phyloP scores from a whole-genome alignment of 2,113 vertebrate genomes.

The Formicarius rufipectus region DNA sequence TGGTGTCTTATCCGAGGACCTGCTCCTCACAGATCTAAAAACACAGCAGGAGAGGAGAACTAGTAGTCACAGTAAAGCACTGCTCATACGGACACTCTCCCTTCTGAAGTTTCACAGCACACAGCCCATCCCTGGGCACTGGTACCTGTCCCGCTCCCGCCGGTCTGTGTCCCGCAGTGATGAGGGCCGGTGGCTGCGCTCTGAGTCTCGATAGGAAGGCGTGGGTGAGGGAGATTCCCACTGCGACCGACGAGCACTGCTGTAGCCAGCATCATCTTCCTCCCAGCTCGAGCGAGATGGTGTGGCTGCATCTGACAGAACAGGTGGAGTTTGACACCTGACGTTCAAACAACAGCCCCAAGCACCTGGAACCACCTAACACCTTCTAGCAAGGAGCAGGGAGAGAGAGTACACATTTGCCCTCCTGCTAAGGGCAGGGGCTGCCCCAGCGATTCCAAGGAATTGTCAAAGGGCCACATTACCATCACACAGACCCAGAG shows the following conservation, averaged over 20 bases:
- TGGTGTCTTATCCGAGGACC: slow-evolving; percentile 86
- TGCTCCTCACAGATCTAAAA: slow-evolving; percentile 85
- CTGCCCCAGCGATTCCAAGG: neutral
- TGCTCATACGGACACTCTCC: no score
- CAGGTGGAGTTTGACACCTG: neutral
- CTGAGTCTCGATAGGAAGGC: slow-evolving; percentile 83
- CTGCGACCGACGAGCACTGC: slow-evolving; percentile 83
- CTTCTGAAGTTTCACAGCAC: neutral
- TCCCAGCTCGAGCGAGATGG: slow-evolving; percentile 96
- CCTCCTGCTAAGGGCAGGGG: neutral
- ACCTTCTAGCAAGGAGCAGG: neutral
- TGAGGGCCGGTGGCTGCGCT: slow-evolving; percentile 77
- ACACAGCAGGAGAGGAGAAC: neutral
- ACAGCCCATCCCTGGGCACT: neutral
- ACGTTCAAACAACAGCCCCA: neutral
- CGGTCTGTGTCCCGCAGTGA: slow-evolving; percentile 82
- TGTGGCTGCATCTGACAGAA: slow-evolving; percentile 83
- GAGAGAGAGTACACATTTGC: neutral
- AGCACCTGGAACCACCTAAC: neutral
- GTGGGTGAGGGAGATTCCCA: slow-evolving; percentile 95
- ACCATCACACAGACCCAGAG: neutral
- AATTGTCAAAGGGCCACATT: neutral
- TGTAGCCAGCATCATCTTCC: slow-evolving; percentile 88
- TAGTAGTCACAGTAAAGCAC: neutral
- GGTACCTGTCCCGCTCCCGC: slow-evolving; percentile 72